These are phyloP conservation scores for Ennomos quercinarius DNA, from an alignment of 2,888 invertebrate genomes.

Conservation along the genomic window DNA sequence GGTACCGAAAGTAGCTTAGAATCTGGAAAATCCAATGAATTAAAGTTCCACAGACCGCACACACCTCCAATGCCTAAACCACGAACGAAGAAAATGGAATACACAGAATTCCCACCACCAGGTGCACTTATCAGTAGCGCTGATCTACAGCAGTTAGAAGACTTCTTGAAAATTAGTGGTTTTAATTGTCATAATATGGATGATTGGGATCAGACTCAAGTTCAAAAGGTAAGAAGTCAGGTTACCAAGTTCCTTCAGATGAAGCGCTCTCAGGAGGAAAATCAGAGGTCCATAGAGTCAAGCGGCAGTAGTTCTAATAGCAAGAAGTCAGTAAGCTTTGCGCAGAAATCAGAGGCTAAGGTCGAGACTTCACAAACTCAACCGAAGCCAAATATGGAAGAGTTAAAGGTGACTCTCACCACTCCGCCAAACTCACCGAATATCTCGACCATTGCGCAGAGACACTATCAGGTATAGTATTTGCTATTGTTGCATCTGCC, in stretches of 20 bases:
- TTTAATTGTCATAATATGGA: conserved; percentile 88
- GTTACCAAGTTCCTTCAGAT: conserved; percentile 89
- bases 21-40: conserved; percentile 84
- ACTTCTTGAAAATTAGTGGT: conserved; percentile 89
- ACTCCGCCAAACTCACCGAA: conserved; percentile 92
- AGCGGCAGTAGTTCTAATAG: conserved; percentile 85
- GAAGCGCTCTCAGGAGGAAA: conserved; percentile 89
- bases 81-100: conserved; percentile 78
- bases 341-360: conserved; percentile 83
- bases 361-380: conserved; percentile 71
- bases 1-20: conserved; percentile 86
- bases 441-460: conserved; percentile 87
- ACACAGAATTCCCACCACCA: conserved; percentile 80
- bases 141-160: conserved; percentile 89
- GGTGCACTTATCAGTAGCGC: conserved; percentile 84
- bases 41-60: conserved; percentile 78
- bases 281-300: conserved; percentile 85
- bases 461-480: conserved; percentile 84
- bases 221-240: conserved; percentile 89
- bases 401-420: conserved; percentile 78
- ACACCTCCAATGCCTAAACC: conserved; percentile 83
- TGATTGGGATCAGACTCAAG: conserved; percentile 88
- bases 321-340: conserved; percentile 92
- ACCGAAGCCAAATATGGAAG: conserved; percentile 81
- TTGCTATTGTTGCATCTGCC: conserved; percentile 48